Evolutionary conservation across 2,113 vertebrate species (phyloP).

Genomic region (Colistium nudipinnis): DNA sequence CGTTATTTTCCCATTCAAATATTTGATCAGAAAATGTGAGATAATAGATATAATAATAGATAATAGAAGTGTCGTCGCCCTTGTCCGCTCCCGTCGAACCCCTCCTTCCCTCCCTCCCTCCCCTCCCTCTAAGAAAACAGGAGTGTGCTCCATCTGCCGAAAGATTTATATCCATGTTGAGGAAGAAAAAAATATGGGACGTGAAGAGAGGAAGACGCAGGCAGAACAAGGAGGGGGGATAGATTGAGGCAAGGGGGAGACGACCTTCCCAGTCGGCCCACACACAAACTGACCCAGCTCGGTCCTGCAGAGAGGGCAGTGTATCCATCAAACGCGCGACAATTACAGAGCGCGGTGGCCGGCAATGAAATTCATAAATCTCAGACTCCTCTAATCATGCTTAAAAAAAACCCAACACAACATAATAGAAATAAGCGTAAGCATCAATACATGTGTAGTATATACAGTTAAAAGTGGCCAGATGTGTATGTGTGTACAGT

Average conservation of each 20-base stretch:
- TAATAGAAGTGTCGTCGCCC: too few relatives aligned
- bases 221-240: slow-evolving; percentile 59
- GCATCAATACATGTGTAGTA: too few relatives aligned
- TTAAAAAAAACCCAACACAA: too few relatives aligned
- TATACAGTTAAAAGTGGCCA: too few relatives aligned
- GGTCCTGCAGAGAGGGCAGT: slow-evolving; percentile 32
- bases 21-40: not conserved
- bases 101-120: slow-evolving; percentile 49
- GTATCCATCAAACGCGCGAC: too few relatives aligned
- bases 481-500: slow-evolving; percentile 23
- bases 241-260: slow-evolving; percentile 73
- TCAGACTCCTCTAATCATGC: too few relatives aligned
- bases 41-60: too few relatives aligned
- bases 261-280: slow-evolving; percentile 76
- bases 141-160: slow-evolving; percentile 79
- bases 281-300: slow-evolving; percentile 66
- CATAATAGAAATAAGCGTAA: too few relatives aligned
- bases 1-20: too few relatives aligned
- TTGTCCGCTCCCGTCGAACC: not conserved
- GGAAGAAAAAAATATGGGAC: slow-evolving; percentile 80
- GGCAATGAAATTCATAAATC: too few relatives aligned
- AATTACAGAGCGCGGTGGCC: too few relatives aligned
- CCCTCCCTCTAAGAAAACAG: slow-evolving; percentile 71
- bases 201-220: slow-evolving; percentile 70
- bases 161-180: slow-evolving; percentile 80